These are phyloP conservation scores for Allobates femoralis DNA, from an alignment of 2,797 vertebrate genomes.

Conservation along the genomic window DNA sequence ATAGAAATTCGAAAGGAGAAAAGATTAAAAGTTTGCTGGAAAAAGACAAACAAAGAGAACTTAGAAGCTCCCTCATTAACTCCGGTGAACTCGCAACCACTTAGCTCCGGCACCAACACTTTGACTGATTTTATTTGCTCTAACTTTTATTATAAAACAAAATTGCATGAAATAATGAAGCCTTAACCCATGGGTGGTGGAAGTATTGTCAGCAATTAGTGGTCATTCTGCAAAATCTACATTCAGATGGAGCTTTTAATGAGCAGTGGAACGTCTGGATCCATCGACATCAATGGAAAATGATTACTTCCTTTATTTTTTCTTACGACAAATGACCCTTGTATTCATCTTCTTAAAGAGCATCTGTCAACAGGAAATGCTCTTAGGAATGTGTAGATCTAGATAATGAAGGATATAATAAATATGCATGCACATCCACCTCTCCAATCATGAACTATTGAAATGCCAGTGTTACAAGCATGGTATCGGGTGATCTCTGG, in stretches of 20 bases:
- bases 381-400: background rate
- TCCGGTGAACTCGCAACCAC: background rate
- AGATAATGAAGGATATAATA: background rate
- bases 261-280: conserved; percentile 1
- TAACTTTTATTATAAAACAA: conserved; percentile 7
- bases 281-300: background rate
- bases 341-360: background rate
- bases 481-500: no score
- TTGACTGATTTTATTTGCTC: background rate
- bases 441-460: no score
- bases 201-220: conserved; percentile 3
- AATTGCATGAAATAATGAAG: conserved; percentile 22
- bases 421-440: background rate
- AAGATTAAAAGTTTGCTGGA: conserved; percentile 36
- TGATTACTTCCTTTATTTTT: background rate
- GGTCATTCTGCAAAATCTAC: background rate
- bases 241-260: conserved; percentile 3
- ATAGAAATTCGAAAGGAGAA: conserved; percentile 36
- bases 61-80: conserved; percentile 9
- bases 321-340: background rate
- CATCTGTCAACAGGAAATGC: background rate
- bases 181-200: conserved; percentile 4
- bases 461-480: no score
- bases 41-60: conserved; percentile 47
- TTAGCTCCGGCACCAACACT: background rate